These are phyloP conservation scores for Pelusios castaneus DNA, from an alignment of 2,113 vertebrate species.

Conservation along the genomic window DNA sequence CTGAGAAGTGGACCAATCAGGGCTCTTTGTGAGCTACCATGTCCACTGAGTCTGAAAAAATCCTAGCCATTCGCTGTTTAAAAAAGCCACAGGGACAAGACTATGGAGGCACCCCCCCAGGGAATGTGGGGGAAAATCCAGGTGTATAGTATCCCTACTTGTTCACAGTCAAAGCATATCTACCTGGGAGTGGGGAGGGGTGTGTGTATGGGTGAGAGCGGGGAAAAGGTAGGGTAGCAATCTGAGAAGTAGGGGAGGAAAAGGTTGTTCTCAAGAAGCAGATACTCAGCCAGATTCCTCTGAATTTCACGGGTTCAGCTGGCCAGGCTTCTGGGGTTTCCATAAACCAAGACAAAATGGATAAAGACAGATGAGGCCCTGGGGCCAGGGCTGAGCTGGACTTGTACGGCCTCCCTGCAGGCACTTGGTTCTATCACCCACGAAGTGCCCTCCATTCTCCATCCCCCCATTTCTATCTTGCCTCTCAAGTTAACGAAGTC, in stretches of 20 bases:
- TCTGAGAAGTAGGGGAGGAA: neutral
- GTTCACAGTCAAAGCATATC: neutral
- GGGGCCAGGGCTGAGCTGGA: neutral
- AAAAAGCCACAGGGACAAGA: neutral
- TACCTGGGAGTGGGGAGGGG: accelerated
- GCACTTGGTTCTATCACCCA: neutral
- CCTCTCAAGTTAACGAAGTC: neutral
- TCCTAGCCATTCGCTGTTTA: neutral
- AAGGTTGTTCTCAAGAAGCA: neutral
- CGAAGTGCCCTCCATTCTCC: accelerated
- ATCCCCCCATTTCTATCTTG: neutral
- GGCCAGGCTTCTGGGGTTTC: neutral
- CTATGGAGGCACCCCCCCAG: neutral
- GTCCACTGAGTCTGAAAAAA: neutral
- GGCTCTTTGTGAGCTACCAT: neutral
- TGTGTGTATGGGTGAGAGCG: accelerated
- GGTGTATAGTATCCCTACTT: neutral
- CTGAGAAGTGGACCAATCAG: neutral
- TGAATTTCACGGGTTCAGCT: neutral
- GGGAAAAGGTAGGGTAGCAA: accelerated
- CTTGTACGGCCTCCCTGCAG: accelerated
- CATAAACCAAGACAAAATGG: neutral
- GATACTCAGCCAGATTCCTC: neutral
- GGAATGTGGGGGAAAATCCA: neutral
- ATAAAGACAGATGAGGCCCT: neutral